These are phyloP conservation scores for Girardia tigrina DNA, from an alignment of 2,888 invertebrate genomes.

Conservation along the genomic window DNA sequence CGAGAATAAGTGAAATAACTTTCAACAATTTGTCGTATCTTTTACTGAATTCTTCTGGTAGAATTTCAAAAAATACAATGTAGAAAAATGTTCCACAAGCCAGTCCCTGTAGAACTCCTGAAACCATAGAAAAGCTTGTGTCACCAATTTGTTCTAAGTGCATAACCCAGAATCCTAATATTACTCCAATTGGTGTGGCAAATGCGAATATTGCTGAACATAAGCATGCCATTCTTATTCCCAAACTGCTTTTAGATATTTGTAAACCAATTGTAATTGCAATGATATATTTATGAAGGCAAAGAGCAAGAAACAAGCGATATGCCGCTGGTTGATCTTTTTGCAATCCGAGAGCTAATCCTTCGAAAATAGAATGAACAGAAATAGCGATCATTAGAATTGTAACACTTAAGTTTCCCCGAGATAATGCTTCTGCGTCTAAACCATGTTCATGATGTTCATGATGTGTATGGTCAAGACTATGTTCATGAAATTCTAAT, in stretches of 20 bases:
- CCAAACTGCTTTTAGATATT: slow-evolving; percentile 44
- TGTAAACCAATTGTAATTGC: slow-evolving; percentile 53
- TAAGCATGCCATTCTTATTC: slow-evolving; percentile 37
- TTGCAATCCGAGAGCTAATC: slow-evolving; percentile 51
- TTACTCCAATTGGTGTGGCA: slow-evolving; percentile 59
- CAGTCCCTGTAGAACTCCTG: slow-evolving; percentile 59
- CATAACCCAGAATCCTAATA: slow-evolving; percentile 51
- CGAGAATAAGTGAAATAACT: slow-evolving; percentile 7
- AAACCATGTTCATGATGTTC: slow-evolving; percentile 19
- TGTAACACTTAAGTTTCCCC: slow-evolving; percentile 38
- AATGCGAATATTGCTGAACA: slow-evolving; percentile 49
- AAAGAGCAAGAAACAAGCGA: slow-evolving; percentile 51
- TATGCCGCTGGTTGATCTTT: slow-evolving; percentile 36
- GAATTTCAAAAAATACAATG: slow-evolving; percentile 78
- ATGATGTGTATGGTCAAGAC: slow-evolving; percentile 1
- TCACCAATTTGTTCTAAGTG: background rate
- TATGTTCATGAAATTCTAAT: background rate
- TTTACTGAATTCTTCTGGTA: slow-evolving; percentile 51
- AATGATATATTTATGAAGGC: slow-evolving; percentile 53
- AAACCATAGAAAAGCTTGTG: slow-evolving; percentile 3
- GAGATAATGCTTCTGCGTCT: slow-evolving; percentile 4
- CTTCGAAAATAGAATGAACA: slow-evolving; percentile 52
- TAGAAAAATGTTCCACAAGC: slow-evolving; percentile 76
- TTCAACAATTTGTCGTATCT: background rate
- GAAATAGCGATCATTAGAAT: slow-evolving; percentile 42